A percentile compares a stretch with the other conserved stretches of the same genome.
These are phyloP conservation scores for Coboldia fuscipes DNA, from an alignment of 1,140 invertebrate genomes.

Conservation along the genomic window DNA sequence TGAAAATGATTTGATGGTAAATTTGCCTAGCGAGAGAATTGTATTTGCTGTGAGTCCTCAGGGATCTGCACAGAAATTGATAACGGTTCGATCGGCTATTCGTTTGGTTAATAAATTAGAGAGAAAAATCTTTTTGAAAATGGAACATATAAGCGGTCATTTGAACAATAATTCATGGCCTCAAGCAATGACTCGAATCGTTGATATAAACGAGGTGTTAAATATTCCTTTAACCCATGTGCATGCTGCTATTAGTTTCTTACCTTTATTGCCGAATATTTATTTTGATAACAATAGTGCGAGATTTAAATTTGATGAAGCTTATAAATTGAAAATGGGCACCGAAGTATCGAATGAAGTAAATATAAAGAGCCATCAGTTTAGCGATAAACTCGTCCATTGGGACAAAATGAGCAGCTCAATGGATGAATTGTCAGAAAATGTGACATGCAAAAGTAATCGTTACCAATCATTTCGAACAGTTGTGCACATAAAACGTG, in stretches of 20 bases:
- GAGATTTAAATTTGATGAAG: no score
- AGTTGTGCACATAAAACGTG: slow-evolving; percentile 40
- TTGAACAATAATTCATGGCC: slow-evolving; percentile 7
- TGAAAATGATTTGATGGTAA: slow-evolving; percentile 18
- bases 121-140: slow-evolving; percentile 45
- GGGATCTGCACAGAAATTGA: slow-evolving; percentile 80
- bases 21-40: slow-evolving; percentile 37
- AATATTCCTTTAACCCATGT: slow-evolving; percentile 19
- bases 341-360: neutral
- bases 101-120: slow-evolving; percentile 56
- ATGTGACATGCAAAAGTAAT: slow-evolving; percentile 11
- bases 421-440: no score
- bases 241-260: slow-evolving; percentile 8
- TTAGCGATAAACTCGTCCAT: no score
- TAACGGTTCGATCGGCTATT: slow-evolving; percentile 85
- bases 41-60: slow-evolving; percentile 78
- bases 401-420: no score
- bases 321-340: no score
- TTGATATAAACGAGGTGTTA: slow-evolving; percentile 11
- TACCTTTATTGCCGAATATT: neutral
- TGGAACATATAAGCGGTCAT: slow-evolving; percentile 29
- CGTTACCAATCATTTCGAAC: slow-evolving; percentile 12
- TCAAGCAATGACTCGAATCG: slow-evolving; percentile 7
- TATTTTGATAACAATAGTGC: neutral
- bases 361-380: no score